Percentiles rank a stretch among this genome's conserved stretches.
These are phyloP conservation scores for Echinarachnius parma DNA, from an alignment of 53 echinoderm and acorn worm genomes.

Conservation along the genomic window DNA sequence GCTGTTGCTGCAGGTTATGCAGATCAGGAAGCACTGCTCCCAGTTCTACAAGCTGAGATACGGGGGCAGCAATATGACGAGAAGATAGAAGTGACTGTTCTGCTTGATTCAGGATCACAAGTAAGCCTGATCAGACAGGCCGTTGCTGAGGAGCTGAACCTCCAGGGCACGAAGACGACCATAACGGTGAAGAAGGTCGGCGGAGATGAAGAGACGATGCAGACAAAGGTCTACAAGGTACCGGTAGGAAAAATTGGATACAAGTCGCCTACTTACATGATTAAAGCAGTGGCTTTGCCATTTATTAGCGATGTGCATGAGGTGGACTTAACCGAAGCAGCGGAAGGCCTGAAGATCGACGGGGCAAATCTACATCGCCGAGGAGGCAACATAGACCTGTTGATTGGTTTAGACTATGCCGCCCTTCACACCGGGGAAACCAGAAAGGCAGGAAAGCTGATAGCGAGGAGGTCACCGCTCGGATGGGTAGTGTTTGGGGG, in stretches of 20 bases:
- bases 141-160: constrained; percentile 31
- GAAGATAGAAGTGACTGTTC: constrained; percentile 19
- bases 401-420: constrained; percentile 51
- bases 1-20: constrained; percentile 4
- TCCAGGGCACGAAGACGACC: constrained; percentile 39
- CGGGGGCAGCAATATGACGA: constrained; percentile 4
- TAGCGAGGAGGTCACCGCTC: constrained; percentile 33
- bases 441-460: constrained; percentile 32
- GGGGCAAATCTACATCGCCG: background rate
- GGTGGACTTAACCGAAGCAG: background rate
- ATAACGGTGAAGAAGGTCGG: constrained; percentile 46
- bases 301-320: constrained; percentile 36
- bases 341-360: background rate
- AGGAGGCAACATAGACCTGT: constrained; percentile 38
- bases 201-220: constrained; percentile 41
- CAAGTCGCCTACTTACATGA: background rate
- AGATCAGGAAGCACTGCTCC: constrained; percentile 40
- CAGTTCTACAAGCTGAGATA: constrained; percentile 40
- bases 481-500: constrained; percentile 61
- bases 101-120: constrained; percentile 58
- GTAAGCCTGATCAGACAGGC: constrained; percentile 35
- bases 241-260: background rate
- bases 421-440: constrained; percentile 31
- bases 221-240: constrained; percentile 35
- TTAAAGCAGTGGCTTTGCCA: constrained; percentile 24